These are phyloP conservation scores for Oithona nana DNA, from an alignment of 2,888 invertebrate genomes.

Conservation along the genomic window DNA sequence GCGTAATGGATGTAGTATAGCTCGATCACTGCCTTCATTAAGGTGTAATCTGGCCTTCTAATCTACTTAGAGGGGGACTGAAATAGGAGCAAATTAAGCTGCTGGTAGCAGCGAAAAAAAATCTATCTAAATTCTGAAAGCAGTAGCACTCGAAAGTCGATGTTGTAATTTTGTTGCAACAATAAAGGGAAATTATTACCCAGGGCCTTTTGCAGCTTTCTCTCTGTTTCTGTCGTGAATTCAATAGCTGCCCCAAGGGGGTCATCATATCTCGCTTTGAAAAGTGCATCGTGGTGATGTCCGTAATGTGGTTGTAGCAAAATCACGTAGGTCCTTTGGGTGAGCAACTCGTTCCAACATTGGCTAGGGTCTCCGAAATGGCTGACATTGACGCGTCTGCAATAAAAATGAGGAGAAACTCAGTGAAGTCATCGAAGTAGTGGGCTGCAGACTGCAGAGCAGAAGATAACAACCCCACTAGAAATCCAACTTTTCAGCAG, in stretches of 20 bases:
- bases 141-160: not conserved
- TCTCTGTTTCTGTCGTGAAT: not conserved
- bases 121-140: not conserved
- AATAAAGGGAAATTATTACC: too few relatives aligned
- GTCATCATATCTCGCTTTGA: slow-evolving; percentile 1
- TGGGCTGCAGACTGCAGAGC: too few relatives aligned
- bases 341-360: not conserved
- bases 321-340: not conserved
- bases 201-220: not conserved
- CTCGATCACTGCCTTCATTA: too few relatives aligned
- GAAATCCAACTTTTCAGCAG: too few relatives aligned
- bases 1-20: too few relatives aligned
- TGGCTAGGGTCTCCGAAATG: slow-evolving; percentile 30
- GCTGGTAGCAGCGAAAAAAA: not conserved
- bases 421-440: too few relatives aligned
- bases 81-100: too few relatives aligned
- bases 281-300: not conserved
- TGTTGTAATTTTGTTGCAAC: too few relatives aligned
- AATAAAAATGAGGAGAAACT: slow-evolving; percentile 19
- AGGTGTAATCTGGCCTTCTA: too few relatives aligned
- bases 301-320: not conserved
- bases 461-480: too few relatives aligned
- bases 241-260: slow-evolving; percentile 5
- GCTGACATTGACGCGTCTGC: slow-evolving; percentile 38
- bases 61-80: too few relatives aligned